These are phyloP conservation scores for Pogonocichla stellata DNA, from an alignment of 2,113 vertebrate genomes.

Conservation along the genomic window DNA sequence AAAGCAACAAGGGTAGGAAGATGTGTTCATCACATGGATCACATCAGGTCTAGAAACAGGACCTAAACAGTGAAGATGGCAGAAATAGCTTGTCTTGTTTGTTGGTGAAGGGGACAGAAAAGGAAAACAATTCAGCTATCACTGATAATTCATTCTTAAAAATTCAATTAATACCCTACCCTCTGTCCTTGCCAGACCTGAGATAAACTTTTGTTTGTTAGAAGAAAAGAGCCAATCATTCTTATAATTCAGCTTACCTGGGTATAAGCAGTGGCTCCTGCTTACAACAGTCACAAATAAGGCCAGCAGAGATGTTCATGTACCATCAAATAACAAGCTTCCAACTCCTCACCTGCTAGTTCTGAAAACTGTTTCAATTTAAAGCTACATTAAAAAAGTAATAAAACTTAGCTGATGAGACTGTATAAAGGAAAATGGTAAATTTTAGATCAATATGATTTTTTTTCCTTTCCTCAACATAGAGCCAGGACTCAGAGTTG, in stretches of 20 bases:
- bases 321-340: background rate
- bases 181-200: background rate
- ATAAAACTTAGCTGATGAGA: background rate
- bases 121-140: background rate
- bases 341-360: background rate
- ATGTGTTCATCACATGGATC: background rate
- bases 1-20: background rate
- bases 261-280: background rate
- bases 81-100: background rate
- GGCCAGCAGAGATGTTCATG: background rate
- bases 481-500: background rate
- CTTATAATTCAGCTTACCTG: background rate
- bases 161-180: background rate
- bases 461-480: background rate
- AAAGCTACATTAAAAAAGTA: background rate
- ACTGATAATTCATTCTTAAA: background rate
- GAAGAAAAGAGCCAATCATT: background rate
- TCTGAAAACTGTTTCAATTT: background rate
- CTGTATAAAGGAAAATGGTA: background rate
- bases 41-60: background rate
- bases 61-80: background rate
- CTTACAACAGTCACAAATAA: background rate
- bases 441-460: background rate
- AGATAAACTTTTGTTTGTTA: background rate
- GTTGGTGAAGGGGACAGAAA: background rate